Percentiles rank a stretch among this genome's conserved stretches.
phyloP scores from a whole-genome alignment of 2,797 vertebrate genomes.

The Adrianichthys oophorus region DNA sequence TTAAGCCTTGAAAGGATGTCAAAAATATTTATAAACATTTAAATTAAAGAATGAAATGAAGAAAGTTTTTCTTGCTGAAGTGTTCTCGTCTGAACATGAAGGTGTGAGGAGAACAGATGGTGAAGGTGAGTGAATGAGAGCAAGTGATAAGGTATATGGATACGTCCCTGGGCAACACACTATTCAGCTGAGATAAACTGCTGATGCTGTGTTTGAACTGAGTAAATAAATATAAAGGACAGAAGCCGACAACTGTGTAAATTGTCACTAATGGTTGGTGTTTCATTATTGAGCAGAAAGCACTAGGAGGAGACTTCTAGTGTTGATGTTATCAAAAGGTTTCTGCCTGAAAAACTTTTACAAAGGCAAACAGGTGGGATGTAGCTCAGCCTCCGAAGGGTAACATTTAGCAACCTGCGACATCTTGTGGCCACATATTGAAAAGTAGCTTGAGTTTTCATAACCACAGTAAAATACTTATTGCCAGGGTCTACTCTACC shows the following conservation, averaged over 20 bases:
- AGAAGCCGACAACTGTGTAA: constrained; percentile 37
- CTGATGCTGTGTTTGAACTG: constrained; percentile 57
- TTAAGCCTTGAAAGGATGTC: too few relatives aligned
- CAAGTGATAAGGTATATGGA: constrained; percentile 68
- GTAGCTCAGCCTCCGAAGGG: background rate
- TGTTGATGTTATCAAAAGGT: constrained; percentile 9
- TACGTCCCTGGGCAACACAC: constrained; percentile 68
- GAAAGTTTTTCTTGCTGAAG: too few relatives aligned
- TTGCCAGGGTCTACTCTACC: too few relatives aligned
- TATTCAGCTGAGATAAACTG: constrained; percentile 42
- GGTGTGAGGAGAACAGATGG: constrained; percentile 62
- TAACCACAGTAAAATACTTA: too few relatives aligned
- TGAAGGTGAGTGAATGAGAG: constrained; percentile 52
- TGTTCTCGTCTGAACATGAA: too few relatives aligned
- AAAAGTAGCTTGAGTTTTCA: constrained; percentile 1
- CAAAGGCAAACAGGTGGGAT: constrained; percentile 7
- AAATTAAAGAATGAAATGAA: too few relatives aligned
- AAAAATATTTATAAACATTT: too few relatives aligned
- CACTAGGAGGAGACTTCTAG: background rate
- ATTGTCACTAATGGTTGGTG: constrained; percentile 11
- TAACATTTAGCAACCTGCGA: constrained; percentile 28
- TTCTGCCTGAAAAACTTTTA: constrained; percentile 17
- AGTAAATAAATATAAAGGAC: constrained; percentile 71
- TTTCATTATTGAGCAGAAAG: constrained; percentile 17
- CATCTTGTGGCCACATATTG: constrained; percentile 41